A percentile compares a stretch with the other conserved stretches of the same genome.
These are phyloP conservation scores for Megaceryle torquata DNA, from an alignment of 2,113 vertebrate species.

Conservation along the genomic window DNA sequence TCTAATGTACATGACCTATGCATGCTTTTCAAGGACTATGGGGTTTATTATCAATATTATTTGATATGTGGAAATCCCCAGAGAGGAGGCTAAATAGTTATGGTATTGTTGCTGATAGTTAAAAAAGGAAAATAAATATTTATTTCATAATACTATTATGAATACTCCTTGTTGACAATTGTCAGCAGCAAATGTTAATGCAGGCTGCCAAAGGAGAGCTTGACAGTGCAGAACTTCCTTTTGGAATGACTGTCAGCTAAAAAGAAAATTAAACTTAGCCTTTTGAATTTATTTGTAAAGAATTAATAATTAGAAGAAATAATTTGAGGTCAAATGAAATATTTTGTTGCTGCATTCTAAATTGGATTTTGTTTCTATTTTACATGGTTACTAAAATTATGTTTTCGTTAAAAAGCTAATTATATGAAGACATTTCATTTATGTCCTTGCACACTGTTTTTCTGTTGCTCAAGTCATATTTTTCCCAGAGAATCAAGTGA, in stretches of 20 bases:
- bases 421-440: background rate
- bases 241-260: background rate
- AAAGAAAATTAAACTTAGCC: background rate
- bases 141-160: background rate
- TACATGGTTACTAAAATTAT: background rate
- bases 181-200: background rate
- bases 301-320: background rate
- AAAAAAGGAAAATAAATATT: background rate
- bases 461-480: background rate
- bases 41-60: background rate
- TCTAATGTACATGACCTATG: background rate
- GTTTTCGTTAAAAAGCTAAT: background rate
- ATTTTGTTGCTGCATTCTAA: background rate
- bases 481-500: background rate
- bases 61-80: background rate
- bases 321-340: background rate
- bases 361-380: background rate
- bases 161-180: background rate
- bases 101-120: background rate
- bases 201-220: background rate
- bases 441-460: background rate
- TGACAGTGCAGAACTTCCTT: background rate
- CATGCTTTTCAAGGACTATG: background rate
- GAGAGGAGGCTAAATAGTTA: background rate
- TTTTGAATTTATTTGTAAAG: background rate